Conservation (phyloP, 2,888 invertebrate genomes). For the Phyllotreta striolata region DNA sequence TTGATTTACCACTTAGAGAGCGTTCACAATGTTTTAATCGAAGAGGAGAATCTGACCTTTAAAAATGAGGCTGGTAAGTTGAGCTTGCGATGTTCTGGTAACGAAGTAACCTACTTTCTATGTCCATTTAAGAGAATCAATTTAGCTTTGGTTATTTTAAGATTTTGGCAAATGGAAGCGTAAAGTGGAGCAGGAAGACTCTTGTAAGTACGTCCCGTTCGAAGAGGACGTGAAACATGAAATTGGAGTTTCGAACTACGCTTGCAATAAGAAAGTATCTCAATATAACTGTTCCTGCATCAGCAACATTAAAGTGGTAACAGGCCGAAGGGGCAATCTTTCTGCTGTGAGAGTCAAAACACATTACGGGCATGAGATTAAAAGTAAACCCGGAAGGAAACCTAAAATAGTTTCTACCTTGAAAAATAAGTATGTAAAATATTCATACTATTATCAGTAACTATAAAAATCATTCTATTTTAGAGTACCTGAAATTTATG, state of each 20-base stretch:
- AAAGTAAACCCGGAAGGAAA: conserved; percentile 4
- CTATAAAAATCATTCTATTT: too few species aligned
- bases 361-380: conserved; percentile 21
- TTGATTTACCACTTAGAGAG: conserved; percentile 20
- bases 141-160: conserved; percentile 7
- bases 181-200: conserved; percentile 14
- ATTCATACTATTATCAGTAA: too few species aligned
- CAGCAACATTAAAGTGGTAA: conserved; percentile 7
- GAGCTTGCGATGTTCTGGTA: not conserved
- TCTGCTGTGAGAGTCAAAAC: conserved; percentile 16
- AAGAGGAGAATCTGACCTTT: conserved; percentile 20
- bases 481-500: too few species aligned
- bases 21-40: conserved; percentile 2
- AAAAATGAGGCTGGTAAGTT: conserved; percentile 14
- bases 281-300: conserved; percentile 7
- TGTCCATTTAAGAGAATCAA: not conserved
- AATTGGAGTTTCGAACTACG: conserved; percentile 4
- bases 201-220: conserved; percentile 7
- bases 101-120: conserved; percentile 3
- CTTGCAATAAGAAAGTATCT: conserved; percentile 8
- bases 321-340: conserved; percentile 3
- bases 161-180: conserved; percentile 19
- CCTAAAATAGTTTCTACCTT: conserved; percentile 1
- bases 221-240: not conserved
- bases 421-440: conserved; percentile 1